Conservation (phyloP, 2,888 invertebrate species). For the Automeris io region DNA sequence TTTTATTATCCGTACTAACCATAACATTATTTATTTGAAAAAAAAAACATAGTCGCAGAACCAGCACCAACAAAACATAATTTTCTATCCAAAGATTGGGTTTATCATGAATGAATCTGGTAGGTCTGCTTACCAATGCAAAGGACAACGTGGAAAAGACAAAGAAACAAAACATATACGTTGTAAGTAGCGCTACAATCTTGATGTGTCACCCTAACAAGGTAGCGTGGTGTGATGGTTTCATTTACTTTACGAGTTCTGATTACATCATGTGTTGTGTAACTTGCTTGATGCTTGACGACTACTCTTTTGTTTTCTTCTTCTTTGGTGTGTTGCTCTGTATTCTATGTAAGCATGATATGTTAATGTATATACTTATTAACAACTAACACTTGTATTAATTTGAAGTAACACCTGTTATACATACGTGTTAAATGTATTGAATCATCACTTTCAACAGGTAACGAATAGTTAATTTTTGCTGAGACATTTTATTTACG, state of each 20-base stretch:
- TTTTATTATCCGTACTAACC: conserved; percentile 49
- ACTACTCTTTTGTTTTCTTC: conserved; percentile 32
- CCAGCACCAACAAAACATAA: conserved; percentile 50
- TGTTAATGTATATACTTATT: conserved; percentile 24
- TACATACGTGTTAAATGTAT: conserved; percentile 10
- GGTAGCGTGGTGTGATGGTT: conserved; percentile 69
- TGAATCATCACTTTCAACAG: too few species aligned
- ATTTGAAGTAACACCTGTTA: background rate
- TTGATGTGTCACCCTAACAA: conserved; percentile 61
- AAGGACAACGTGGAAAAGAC: conserved; percentile 39
- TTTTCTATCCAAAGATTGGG: conserved; percentile 66
- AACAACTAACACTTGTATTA: conserved; percentile 32
- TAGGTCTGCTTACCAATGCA: conserved; percentile 44
- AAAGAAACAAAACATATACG: conserved; percentile 33
- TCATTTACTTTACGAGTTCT: conserved; percentile 33
- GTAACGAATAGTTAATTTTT: too few species aligned
- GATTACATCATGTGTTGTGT: conserved; percentile 32
- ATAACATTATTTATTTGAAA: conserved; percentile 55
- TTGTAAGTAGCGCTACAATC: conserved; percentile 53
- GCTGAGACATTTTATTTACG: too few species aligned
- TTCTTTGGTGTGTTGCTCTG: conserved; percentile 65
- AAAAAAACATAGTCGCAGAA: conserved; percentile 58
- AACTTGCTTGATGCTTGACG: conserved; percentile 47
- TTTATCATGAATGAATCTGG: conserved; percentile 47
- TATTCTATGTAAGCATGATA: conserved; percentile 40